Evolutionary conservation across 2,113 vertebrate genomes (phyloP).

Genomic region (Cathartes aura): DNA sequence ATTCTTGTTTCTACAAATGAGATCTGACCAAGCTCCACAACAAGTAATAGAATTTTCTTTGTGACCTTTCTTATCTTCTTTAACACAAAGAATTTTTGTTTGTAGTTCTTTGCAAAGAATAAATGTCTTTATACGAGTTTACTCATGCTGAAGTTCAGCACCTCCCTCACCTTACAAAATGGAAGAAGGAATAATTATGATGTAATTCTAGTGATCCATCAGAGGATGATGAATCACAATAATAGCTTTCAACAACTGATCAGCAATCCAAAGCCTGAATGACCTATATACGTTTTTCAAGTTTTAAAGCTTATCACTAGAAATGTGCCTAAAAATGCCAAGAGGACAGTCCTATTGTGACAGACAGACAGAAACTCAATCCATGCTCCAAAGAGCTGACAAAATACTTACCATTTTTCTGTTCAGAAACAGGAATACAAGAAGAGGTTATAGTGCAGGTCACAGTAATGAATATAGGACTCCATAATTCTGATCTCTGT

Average conservation of each 20-base stretch:
- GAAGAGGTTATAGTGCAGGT: background rate
- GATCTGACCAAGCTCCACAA: background rate
- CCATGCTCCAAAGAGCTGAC: background rate
- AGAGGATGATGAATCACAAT: background rate
- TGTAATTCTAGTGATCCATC: background rate
- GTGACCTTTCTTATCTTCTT: background rate
- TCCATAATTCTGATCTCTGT: background rate
- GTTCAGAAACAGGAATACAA: background rate
- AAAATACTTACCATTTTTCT: background rate
- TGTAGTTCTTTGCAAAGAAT: background rate
- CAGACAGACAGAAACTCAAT: background rate
- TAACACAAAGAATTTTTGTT: background rate
- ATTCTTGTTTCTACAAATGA: background rate
- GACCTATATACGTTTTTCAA: rapidly evolving
- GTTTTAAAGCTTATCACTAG: background rate
- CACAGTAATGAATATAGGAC: background rate
- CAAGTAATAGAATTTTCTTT: background rate
- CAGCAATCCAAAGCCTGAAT: background rate
- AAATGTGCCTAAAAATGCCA: background rate
- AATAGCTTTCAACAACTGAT: background rate
- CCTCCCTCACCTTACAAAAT: background rate
- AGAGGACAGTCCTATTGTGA: background rate
- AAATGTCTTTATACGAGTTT: background rate
- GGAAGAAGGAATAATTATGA: background rate
- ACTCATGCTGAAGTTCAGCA: background rate